Evolutionary conservation across 92 coral and sea anemone genomes (phyloP), one percentile per base, ranked within the genome.

Genomic region (Porites rus): DNA sequence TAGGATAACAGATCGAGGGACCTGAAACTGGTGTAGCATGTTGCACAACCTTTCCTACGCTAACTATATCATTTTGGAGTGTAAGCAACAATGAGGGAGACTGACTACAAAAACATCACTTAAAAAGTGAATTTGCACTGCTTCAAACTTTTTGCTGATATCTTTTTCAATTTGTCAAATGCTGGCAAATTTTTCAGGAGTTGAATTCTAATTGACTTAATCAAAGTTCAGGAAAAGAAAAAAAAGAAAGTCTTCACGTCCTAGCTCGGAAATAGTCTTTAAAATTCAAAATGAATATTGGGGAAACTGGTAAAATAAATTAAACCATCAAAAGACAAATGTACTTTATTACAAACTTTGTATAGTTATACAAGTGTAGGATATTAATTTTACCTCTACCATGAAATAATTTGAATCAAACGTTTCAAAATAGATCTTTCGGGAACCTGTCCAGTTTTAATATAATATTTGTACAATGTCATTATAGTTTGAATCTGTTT

Each of bases 21-120:
- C 54, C 94, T 92, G 94, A 92, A 88, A 92, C 94, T 88, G 87
- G 92, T 88, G 77, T 59, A 50, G 76, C 58, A 72, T 17, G 1
- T 53, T 19, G 51, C 51, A 10, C 46, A 43, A 13, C 16, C 11
- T 14, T 31, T 11, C 38, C 13, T 10, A 28, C 9, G n/a, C 72
- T 69, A 5, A 16, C 9, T 66, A 18, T 4, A 66, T 18, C 21
- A 66, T 66, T 25, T 18, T 8, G 21, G 51, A 69, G 14, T 54
- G 60, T 56, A 56, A 10, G 4, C 46, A 38, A 38, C 46, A 38
- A 38, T 4, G 46, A 38, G 7, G 2, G 46, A 2, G 46, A 4
- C 46, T 24, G 6, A 38, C 46, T 38, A 38, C 46, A 38, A 38
- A 38, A 38, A 38, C 46, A 38, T 38, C 46, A 38, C 46, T 38